These are phyloP conservation scores for Ectemnius continuus DNA, from an alignment of 2,888 invertebrate species.

Conservation along the genomic window DNA sequence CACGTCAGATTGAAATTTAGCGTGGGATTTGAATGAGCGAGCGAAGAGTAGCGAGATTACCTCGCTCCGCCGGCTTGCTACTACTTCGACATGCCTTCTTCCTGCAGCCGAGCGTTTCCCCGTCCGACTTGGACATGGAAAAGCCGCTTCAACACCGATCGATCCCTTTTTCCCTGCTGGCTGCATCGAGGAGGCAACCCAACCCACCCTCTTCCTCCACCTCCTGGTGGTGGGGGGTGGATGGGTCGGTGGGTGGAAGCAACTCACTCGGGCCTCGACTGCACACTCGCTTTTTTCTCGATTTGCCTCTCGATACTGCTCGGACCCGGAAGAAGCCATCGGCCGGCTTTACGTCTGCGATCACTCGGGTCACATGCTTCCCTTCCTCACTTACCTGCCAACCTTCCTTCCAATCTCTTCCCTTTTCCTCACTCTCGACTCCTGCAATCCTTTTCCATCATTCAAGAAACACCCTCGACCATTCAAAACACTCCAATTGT, in stretches of 20 bases:
- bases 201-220: not conserved
- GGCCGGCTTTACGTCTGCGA: constrained; percentile 12
- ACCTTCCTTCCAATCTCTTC: constrained; percentile 9
- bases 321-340: constrained; percentile 21
- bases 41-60: constrained; percentile 70
- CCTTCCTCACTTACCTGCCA: not conserved
- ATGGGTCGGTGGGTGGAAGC: no score
- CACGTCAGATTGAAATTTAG: constrained; percentile 75
- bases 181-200: not conserved
- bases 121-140: constrained; percentile 53
- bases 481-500: not conserved
- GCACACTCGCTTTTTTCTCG: constrained; percentile 23
- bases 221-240: not conserved
- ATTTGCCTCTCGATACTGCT: constrained; percentile 8
- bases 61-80: constrained; percentile 56
- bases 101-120: constrained; percentile 24
- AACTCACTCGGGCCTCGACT: not conserved
- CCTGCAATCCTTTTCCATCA: constrained; percentile 1
- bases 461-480: not conserved
- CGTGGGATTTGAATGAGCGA: constrained; percentile 70
- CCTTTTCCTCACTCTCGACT: constrained; percentile 2
- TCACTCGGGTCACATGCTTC: constrained; percentile 9
- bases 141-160: constrained; percentile 49
- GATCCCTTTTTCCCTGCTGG: constrained; percentile 32
- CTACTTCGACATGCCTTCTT: constrained; percentile 57